phyloP scores from a whole-genome alignment of 2,888 invertebrate species.

The Andrena chrysosceles region DNA sequence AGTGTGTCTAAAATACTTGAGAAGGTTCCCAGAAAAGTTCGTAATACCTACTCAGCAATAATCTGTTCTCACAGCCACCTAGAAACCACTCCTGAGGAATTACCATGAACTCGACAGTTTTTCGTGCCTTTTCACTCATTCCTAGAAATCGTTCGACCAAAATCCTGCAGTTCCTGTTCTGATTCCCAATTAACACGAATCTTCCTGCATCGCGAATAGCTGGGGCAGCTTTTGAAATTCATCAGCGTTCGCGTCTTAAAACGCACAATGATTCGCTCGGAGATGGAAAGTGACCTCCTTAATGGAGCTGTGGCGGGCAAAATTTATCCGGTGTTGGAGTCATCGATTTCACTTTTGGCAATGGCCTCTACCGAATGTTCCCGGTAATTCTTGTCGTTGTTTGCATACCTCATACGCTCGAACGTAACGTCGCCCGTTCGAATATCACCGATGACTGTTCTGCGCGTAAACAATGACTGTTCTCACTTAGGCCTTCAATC shows the following conservation, averaged over 20 bases:
- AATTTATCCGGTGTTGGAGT: slow-evolving; percentile 70
- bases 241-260: slow-evolving; percentile 24
- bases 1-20: too few species aligned
- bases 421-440: slow-evolving; percentile 42
- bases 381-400: slow-evolving; percentile 62
- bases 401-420: slow-evolving; percentile 60
- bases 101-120: neutral
- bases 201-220: neutral
- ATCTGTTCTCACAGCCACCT: too few species aligned
- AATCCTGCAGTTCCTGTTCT: neutral
- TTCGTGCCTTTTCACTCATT: neutral
- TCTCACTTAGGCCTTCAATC: too few species aligned
- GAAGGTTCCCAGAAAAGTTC: too few species aligned
- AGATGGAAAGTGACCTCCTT: slow-evolving; percentile 79
- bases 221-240: slow-evolving; percentile 28
- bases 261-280: slow-evolving; percentile 56
- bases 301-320: slow-evolving; percentile 70
- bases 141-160: neutral
- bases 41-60: too few species aligned
- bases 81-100: too few species aligned
- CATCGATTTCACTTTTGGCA: slow-evolving; percentile 84
- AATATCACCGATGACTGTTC: slow-evolving; percentile 4
- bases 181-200: neutral
- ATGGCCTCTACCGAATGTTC: slow-evolving; percentile 81
- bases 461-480: neutral